Conservation (phyloP, 2,888 invertebrate genomes). For the Drosophila prostipennis region DNA sequence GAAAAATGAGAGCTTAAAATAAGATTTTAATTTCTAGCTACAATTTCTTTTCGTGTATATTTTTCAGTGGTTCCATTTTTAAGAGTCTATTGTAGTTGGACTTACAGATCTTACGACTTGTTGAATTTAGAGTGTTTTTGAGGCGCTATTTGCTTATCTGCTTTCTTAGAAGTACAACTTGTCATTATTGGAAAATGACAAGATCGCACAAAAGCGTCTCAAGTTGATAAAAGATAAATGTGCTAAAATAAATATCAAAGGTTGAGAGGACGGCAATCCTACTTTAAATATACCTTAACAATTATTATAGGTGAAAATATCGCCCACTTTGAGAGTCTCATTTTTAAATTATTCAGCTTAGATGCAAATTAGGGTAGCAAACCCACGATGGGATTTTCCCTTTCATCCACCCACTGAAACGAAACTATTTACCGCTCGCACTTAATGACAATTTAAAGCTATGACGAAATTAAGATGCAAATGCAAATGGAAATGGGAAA, state of each 20-base stretch:
- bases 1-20: neutral
- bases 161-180: conserved; percentile 2
- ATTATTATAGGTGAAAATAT: neutral
- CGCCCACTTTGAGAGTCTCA: conserved; percentile 4
- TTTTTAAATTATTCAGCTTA: neutral
- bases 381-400: conserved; percentile 4
- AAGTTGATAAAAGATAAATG: conserved; percentile 2
- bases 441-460: conserved; percentile 14
- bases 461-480: conserved; percentile 35
- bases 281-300: neutral
- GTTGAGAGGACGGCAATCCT: neutral
- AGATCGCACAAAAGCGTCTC: conserved; percentile 2
- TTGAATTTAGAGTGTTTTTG: neutral
- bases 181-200: neutral
- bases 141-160: too few species aligned
- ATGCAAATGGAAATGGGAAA: conserved; percentile 38
- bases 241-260: conserved; percentile 13
- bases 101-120: conserved; percentile 1
- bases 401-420: conserved; percentile 7
- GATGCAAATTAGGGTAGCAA: neutral
- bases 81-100: neutral
- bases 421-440: conserved; percentile 13
- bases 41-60: too few species aligned
- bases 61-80: neutral
- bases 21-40: too few species aligned